Base-by-base conservation (phyloP, 2,888 invertebrate genomes). In the Agonopterix alstromeriana region DNA sequence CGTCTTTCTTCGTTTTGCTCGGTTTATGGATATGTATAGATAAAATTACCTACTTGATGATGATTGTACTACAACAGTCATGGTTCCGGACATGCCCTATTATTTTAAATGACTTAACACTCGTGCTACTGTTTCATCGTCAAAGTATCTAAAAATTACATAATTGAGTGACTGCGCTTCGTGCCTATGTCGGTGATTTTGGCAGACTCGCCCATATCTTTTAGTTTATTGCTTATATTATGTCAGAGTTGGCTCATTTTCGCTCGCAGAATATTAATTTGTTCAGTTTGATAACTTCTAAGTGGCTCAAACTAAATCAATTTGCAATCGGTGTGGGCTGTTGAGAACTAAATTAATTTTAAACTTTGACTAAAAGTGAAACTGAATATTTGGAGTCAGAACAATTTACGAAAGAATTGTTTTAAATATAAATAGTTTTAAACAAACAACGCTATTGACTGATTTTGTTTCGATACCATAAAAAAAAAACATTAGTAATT, bases 241-340 rank as follows among this genome's bases (percentile, higher is more conserved):
- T 69, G 60, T 58, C 65, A 67, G 55, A 63, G 58, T 74, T 69
- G 65, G 63, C 69, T 63, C 60, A 60, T 67, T 63, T 58, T 58
- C 58, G 55, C 57, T 54, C 52, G 53, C 48, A 36, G 56, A 58
- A 54, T 63, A 65, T 65, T 64, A 60, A 67, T 65, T 64, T 61
- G 60, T 56, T 60, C 60, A 52, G 56, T 56, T 41, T 56, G 57
- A 63, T 58, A 49, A 49, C 36, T 47, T 47, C 43, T 10, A 42
- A 42, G 38, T n/a, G 38, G n/a, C n/a, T 38, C n/a, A 9, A 38
- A 38, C n/a, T 35, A 40, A 38, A 27, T 27, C 27, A 27, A 27
- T 27, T 27, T 27, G 27, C 27, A 27, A 27, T 27, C 27, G 27
- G 27, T 27, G 27, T 27, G 27, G 27, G 27, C 27, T 27, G 27